Evolutionary conservation across 2,888 invertebrate species (phyloP), one percentile per base, ranked within the genome.

Genomic region (Drosophila infuscata): DNA sequence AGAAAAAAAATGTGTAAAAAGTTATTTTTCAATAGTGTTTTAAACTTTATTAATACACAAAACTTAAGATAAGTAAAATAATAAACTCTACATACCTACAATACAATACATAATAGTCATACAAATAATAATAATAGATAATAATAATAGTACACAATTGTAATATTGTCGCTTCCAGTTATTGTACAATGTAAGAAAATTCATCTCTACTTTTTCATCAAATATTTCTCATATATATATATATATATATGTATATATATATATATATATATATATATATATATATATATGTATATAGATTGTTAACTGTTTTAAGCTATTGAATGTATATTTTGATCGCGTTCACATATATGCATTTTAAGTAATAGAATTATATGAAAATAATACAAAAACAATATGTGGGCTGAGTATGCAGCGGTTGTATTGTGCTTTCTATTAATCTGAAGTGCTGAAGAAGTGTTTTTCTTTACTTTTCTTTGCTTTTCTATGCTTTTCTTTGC

Each of bases 21-120:
- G 54, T 76, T 81, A 68, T 84, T 83, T 83, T 88, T 90, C 77
- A 89, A 88, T 88, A 85, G 85, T 90, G 81, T 90, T 90, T 90
- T 76, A 79, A 72, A 72, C 79, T 90, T 90, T 88, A 90, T 91
- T 90, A 91, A 91, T 88, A 91, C 88, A 91, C 92, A 92, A 91
- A 85, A 91, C 92, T 92, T 91, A 92, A 79, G 81, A 81, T 71
- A 74, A 74, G 74, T 71, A 74, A 90, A 90, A 87, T 88, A 91
- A 83, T 91, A 92, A 92, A 91, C 81, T 91, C 91, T 91, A 91
- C 92, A 92, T 92, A 91, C 92, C 92, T 92, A 92, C 91, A 92
- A 91, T 91, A 86, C 90, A 86, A 86, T 91, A 89, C 88, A 90
- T 90, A 90, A 85, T 85, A 85, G 91, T 90, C 79, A 82, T 91